These are phyloP conservation scores for Hypena proboscidalis DNA, from an alignment of 2,888 invertebrate species.

Conservation along the genomic window DNA sequence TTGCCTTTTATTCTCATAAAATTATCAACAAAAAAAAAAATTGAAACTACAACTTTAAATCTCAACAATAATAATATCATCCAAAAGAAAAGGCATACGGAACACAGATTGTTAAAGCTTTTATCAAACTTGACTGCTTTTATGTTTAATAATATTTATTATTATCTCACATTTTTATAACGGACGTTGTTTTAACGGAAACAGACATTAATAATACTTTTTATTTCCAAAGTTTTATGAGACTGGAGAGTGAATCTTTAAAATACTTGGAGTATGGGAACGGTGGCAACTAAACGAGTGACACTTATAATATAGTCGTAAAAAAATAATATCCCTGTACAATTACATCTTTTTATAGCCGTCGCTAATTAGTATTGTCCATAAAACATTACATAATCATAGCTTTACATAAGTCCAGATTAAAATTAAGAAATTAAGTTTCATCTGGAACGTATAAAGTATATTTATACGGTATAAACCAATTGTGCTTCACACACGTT, in stretches of 20 bases:
- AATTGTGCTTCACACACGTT: slow-evolving; percentile 20
- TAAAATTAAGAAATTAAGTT: slow-evolving; percentile 19
- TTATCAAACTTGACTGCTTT: too few relatives aligned
- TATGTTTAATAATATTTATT: slow-evolving; percentile 23
- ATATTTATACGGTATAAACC: slow-evolving; percentile 18
- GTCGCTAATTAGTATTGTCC: not conserved
- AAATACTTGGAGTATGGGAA: slow-evolving; percentile 9
- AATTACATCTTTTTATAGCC: too few relatives aligned
- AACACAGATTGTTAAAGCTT: too few relatives aligned
- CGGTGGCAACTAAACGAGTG: too few relatives aligned
- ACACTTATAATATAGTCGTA: too few relatives aligned
- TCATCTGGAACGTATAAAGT: slow-evolving; percentile 6
- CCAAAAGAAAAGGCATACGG: too few relatives aligned
- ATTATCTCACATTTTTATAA: slow-evolving; percentile 25
- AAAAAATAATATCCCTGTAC: too few relatives aligned
- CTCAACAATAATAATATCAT: too few relatives aligned
- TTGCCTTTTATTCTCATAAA: too few relatives aligned
- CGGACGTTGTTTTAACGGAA: slow-evolving; percentile 11
- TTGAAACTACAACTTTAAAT: too few relatives aligned
- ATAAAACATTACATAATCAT: not conserved
- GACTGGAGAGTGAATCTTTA: slow-evolving; percentile 22
- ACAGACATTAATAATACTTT: slow-evolving; percentile 10
- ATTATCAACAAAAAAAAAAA: too few relatives aligned
- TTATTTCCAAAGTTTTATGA: slow-evolving; percentile 7
- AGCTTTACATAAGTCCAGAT: slow-evolving; percentile 4